A percentile compares a stretch with the other conserved stretches of the same genome.
Evolutionary conservation across 1,140 invertebrate species (phyloP).

Genomic region (Pachypsylla venusta): DNA sequence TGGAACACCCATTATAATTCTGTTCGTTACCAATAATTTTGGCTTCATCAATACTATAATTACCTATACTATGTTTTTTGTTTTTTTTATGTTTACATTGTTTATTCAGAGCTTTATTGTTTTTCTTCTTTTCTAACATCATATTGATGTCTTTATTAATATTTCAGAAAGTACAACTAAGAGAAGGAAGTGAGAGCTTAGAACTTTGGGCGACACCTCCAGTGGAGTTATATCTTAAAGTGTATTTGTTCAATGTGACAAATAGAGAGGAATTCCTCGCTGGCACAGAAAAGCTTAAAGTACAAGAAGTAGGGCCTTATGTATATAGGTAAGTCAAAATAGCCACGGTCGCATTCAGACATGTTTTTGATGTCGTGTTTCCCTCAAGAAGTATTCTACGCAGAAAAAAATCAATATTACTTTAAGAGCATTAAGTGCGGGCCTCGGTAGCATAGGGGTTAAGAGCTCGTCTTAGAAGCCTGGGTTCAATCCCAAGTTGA

Average conservation of each 20-base stretch:
- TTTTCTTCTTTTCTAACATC: neutral
- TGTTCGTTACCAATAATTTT: neutral
- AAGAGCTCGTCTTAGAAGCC: too few relatives aligned
- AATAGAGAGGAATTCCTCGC: slow-evolving; percentile 64
- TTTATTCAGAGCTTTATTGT: neutral
- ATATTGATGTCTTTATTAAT: too few relatives aligned
- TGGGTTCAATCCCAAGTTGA: too few relatives aligned
- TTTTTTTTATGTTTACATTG: neutral
- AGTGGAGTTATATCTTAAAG: slow-evolving; percentile 64
- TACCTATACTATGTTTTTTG: neutral
- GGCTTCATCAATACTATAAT: neutral
- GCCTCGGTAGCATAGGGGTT: too few relatives aligned
- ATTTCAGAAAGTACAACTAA: slow-evolving; percentile 50
- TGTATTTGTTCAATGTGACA: slow-evolving; percentile 78
- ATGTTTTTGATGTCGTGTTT: too few relatives aligned
- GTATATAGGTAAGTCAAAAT: slow-evolving; percentile 79
- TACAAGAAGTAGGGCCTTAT: slow-evolving; percentile 75
- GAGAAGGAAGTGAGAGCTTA: slow-evolving; percentile 60
- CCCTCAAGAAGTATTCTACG: too few relatives aligned
- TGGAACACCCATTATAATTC: neutral
- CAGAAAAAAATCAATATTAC: too few relatives aligned
- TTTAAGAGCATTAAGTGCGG: too few relatives aligned
- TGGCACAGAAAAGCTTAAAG: slow-evolving; percentile 49
- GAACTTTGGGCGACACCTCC: slow-evolving; percentile 71
- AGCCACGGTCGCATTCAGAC: too few relatives aligned